A percentile compares a stretch with the other conserved stretches of the same genome.
These are phyloP conservation scores for Aphelenchoides avenae DNA, from an alignment of 1,140 invertebrate species.

Conservation along the genomic window DNA sequence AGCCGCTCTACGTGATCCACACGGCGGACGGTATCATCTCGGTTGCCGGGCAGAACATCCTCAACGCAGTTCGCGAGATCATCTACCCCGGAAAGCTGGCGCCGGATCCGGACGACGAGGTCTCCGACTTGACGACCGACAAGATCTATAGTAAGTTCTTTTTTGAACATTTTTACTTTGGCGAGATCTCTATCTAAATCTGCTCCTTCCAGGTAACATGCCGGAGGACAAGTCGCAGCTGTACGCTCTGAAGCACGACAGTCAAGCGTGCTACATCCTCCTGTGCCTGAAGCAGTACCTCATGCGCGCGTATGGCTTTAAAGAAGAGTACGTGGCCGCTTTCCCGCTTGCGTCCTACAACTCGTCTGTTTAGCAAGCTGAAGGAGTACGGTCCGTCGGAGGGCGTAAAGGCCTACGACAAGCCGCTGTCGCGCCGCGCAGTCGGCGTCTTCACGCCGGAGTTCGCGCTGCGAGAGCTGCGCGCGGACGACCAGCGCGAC, in stretches of 20 bases:
- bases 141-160: constrained; percentile 36
- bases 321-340: constrained; percentile 50
- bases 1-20: constrained; percentile 95
- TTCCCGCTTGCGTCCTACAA: constrained; percentile 2
- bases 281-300: constrained; percentile 53
- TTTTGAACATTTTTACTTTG: constrained; percentile 13
- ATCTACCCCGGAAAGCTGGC: constrained; percentile 6
- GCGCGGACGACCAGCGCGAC: constrained; percentile 13
- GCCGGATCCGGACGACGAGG: constrained; percentile 22
- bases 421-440: constrained; percentile 68
- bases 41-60: constrained; percentile 60
- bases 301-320: constrained; percentile 50
- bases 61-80: constrained; percentile 59
- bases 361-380: constrained; percentile 74
- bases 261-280: constrained; percentile 54
- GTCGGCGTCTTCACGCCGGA: constrained; percentile 48
- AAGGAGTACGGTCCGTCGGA: constrained; percentile 92
- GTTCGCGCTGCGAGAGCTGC: constrained; percentile 40
- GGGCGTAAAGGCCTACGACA: constrained; percentile 89
- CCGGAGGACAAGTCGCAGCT: constrained; percentile 40
- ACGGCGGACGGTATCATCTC: constrained; percentile 94
- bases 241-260: constrained; percentile 44
- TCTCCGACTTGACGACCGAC: constrained; percentile 47
- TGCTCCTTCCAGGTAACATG: constrained; percentile 38
- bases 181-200: background rate